phyloP scores from a whole-genome alignment of 2,797 vertebrate species.

The Microhierax caerulescens region DNA sequence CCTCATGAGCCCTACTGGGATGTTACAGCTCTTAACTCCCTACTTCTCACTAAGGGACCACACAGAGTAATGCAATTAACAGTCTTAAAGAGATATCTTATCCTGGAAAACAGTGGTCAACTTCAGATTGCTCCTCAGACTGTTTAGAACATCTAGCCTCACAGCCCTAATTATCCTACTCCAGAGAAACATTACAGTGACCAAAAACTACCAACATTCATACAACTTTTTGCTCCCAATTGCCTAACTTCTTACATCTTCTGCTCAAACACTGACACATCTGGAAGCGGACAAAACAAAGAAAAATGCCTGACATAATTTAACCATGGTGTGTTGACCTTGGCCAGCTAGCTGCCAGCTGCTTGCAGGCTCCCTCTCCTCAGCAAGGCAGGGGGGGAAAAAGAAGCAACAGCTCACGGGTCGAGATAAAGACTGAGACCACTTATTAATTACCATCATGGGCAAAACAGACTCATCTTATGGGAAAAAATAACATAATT shows the following conservation, averaged over 20 bases:
- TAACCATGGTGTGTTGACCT: not conserved
- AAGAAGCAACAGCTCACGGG: not conserved
- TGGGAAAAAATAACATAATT: not conserved
- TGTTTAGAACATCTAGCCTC: not conserved
- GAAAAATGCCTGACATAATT: not conserved
- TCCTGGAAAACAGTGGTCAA: not conserved
- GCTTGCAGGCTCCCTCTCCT: not conserved
- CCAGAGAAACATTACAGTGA: not conserved
- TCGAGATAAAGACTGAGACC: not conserved
- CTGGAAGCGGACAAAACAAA: not conserved
- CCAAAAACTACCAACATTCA: not conserved
- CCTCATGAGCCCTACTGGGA: not conserved
- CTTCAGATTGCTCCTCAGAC: not conserved
- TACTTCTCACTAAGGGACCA: not conserved
- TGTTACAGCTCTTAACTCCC: not conserved
- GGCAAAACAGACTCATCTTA: not conserved
- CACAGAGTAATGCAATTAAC: not conserved
- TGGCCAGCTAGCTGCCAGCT: not conserved
- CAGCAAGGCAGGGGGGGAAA: not conserved
- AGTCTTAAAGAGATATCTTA: not conserved
- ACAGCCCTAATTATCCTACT: not conserved
- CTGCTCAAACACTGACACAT: not conserved
- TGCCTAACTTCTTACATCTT: not conserved
- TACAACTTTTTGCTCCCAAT: not conserved
- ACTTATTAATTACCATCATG: no score